These are phyloP conservation scores for Conchocele bisecta DNA, from an alignment of 2,888 invertebrate species.

Conservation along the genomic window DNA sequence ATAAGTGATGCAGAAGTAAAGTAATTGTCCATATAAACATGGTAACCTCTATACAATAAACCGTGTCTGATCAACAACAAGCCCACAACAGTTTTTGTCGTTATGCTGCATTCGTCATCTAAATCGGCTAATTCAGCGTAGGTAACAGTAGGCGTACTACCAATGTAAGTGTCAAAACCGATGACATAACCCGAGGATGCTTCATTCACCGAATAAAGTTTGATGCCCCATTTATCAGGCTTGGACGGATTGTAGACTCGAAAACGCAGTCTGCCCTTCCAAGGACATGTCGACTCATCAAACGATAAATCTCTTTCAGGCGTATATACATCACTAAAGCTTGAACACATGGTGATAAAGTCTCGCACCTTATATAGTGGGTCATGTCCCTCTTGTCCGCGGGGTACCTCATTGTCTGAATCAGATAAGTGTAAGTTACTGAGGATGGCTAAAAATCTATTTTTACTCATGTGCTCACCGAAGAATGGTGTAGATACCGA, in stretches of 20 bases:
- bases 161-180: constrained; percentile 15
- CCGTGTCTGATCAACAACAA: constrained; percentile 1
- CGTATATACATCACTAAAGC: not conserved
- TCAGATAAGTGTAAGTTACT: no score
- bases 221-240: not conserved
- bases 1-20: constrained; percentile 35
- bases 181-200: constrained; percentile 11
- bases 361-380: not conserved
- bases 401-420: no score
- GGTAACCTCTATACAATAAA: no score
- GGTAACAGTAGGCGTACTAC: not conserved
- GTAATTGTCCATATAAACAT: constrained; percentile 49
- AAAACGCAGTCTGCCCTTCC: constrained; percentile 1
- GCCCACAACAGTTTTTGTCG: no score
- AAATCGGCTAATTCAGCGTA: not conserved
- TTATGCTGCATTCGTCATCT: no score
- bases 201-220: constrained; percentile 10
- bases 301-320: not conserved
- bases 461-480: no score
- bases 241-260: constrained; percentile 1
- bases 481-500: no score
- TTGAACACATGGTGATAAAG: not conserved
- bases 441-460: no score
- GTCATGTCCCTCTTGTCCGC: not conserved
- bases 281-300: constrained; percentile 18